Evolutionary conservation across 2,888 invertebrate genomes (phyloP).

Genomic region (Synergus laeviventris): DNA sequence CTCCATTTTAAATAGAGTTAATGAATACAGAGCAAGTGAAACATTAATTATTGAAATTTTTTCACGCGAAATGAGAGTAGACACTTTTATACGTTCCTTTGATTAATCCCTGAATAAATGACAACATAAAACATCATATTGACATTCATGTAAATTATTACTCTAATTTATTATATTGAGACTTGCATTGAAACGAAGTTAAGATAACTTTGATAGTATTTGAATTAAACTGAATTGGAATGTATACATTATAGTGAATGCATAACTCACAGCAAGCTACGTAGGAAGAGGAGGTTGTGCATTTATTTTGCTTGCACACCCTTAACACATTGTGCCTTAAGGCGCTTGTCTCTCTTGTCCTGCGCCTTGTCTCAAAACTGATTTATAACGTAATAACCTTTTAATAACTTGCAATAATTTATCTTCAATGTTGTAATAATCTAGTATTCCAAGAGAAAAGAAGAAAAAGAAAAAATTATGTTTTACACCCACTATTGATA

Average conservation of each 20-base stretch:
- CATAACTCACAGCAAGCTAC: conserved; percentile 9
- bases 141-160: background rate
- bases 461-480: background rate
- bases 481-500: background rate
- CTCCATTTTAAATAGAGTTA: no score
- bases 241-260: conserved; percentile 7
- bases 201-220: background rate
- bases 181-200: background rate
- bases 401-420: conserved; percentile 38
- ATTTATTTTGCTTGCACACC: conserved; percentile 28
- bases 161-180: background rate
- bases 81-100: background rate
- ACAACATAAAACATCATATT: background rate
- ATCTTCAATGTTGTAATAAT: conserved; percentile 23
- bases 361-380: conserved; percentile 28
- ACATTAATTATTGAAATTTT: background rate
- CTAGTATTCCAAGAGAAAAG: conserved; percentile 8
- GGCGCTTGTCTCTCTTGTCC: conserved; percentile 31
- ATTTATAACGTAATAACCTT: conserved; percentile 37
- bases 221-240: conserved; percentile 5
- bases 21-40: no score
- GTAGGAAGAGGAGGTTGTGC: conserved; percentile 16
- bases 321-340: conserved; percentile 34
- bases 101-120: background rate
- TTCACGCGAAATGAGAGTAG: background rate